Evolutionary conservation across 2,113 vertebrate genomes (phyloP), one percentile per base, ranked within the genome.

Genomic region (Elephantulus edwardii): DNA sequence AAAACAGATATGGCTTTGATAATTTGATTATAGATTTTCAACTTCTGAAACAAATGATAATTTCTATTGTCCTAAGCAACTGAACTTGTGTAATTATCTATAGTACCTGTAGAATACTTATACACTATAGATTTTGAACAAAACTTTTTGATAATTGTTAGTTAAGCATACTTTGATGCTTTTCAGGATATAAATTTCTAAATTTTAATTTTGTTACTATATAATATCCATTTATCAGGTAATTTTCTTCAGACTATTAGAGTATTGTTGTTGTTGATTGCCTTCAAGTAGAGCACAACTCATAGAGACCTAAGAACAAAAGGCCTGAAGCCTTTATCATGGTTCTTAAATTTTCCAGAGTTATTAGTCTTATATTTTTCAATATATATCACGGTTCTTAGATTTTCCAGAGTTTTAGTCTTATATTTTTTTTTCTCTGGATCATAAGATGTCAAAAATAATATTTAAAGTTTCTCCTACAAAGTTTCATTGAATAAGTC

Each of bases 221-320:
- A 9, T n/a, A 2, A 6, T 1, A 42, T 75, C 3, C 54, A 90
- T 11, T 92, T 62, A 17, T 72, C 24, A 12, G 83, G 9, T 10
- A 35, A 72, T 64, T 81, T 94, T 95, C 26, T 54, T 77, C 75
- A 84, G 5, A 66, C 30, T 20, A 58, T 86, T 60, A 60, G 13
- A 40, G 44, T 24, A 8, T n/a, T n/a, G n/a, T n/a, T n/a, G n/a
- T n/a, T n/a, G n/a, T n/a, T n/a, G n/a, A n/a, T n/a, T n/a, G n/a
- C n/a, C n/a, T n/a, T n/a, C n/a, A n/a, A n/a, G n/a, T n/a, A n/a
- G n/a, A n/a, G n/a, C n/a, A n/a, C n/a, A n/a, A n/a, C n/a, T n/a
- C n/a, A n/a, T n/a, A n/a, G n/a, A n/a, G n/a, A n/a, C n/a, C n/a
- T n/a, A n/a, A n/a, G n/a, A n/a, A n/a, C n/a, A n/a, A n/a, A n/a